Evolutionary conservation across 2,888 invertebrate species (phyloP).

Genomic region (Choristoneura rosaceana): DNA sequence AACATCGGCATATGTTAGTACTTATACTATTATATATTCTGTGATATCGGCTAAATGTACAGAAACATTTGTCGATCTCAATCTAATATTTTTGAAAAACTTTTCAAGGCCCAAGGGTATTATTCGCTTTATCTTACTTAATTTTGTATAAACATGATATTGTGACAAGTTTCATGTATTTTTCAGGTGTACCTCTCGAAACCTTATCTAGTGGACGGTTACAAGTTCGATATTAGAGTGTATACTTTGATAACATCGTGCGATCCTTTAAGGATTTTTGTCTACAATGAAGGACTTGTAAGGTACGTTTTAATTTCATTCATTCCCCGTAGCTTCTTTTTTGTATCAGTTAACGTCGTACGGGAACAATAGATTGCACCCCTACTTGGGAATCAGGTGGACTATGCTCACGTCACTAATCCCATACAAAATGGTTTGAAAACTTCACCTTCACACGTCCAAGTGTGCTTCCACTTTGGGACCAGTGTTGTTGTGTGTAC

Average conservation of each 20-base stretch:
- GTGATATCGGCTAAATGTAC: too few relatives aligned
- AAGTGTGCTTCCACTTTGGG: too few relatives aligned
- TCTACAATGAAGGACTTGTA: conserved; percentile 96
- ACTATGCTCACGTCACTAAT: too few relatives aligned
- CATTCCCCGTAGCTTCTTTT: neutral
- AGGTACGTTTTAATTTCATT: conserved; percentile 73
- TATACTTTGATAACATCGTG: conserved; percentile 96
- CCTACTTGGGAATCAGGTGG: neutral
- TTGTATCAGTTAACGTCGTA: neutral
- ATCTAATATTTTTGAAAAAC: too few relatives aligned
- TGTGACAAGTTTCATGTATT: neutral
- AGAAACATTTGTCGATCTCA: too few relatives aligned
- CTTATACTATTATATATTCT: too few relatives aligned
- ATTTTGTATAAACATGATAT: neutral
- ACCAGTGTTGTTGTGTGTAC: too few relatives aligned
- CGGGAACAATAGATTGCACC: neutral
- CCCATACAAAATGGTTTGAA: too few relatives aligned
- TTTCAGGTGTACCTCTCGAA: conserved; percentile 82
- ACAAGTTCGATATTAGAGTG: conserved; percentile 96
- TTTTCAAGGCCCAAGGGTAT: too few relatives aligned
- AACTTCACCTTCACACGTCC: too few relatives aligned
- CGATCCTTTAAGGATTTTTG: conserved; percentile 94
- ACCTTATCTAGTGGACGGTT: conserved; percentile 95
- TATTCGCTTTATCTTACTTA: neutral
- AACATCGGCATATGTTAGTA: too few relatives aligned